Base-by-base conservation (phyloP, 2,888 invertebrate genomes). In the Psylliodes chrysocephalus region DNA sequence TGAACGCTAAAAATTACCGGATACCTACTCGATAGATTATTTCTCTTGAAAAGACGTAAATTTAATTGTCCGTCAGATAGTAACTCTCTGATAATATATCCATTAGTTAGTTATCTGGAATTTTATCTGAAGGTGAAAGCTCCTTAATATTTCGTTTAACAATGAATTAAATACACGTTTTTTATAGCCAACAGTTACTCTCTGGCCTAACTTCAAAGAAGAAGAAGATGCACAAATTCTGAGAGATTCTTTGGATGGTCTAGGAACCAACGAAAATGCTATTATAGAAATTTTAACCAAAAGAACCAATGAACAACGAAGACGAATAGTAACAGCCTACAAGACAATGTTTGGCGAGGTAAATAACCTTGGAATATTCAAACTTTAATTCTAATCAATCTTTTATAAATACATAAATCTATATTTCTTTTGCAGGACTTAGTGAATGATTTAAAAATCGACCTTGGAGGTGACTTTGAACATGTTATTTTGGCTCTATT, bases 391-490 rank as follows among this genome's bases (percentile, higher is more conserved):
- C 6, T 22, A 4, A 33, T 10, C 8, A 33, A n/a, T 33, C 10
- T 33, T 33, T 8, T 33, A n/a, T 51, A 30, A 6, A 6, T 22
- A 19, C n/a, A n/a, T 38, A 52, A 8, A 1, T 53, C 35, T 66
- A 30, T 25, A n/a, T 49, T 14, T 14, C 3, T 46, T 38, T 28
- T n/a, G 7, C 75, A 90, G 86, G 92, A 92, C 77, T 84, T 95
- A 15, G 86, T 93, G 52, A 89, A 91, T 25, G 92, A 95, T 75
- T 82, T 95, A 72, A 94, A 94, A 82, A 92, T 93, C 72, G 96
- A 96, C 81, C 87, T 95, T 19, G 90, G 90, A 71, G 96, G 96
- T 5, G 91, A 92, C 76, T 95, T 96, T 78, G 93, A 95, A 77
- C 91, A 92, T 64, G 87, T 93, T 0, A 81, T 95, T 0, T 81